These are phyloP conservation scores for Parus major DNA, from an alignment of 2,113 vertebrate species.

Conservation along the genomic window DNA sequence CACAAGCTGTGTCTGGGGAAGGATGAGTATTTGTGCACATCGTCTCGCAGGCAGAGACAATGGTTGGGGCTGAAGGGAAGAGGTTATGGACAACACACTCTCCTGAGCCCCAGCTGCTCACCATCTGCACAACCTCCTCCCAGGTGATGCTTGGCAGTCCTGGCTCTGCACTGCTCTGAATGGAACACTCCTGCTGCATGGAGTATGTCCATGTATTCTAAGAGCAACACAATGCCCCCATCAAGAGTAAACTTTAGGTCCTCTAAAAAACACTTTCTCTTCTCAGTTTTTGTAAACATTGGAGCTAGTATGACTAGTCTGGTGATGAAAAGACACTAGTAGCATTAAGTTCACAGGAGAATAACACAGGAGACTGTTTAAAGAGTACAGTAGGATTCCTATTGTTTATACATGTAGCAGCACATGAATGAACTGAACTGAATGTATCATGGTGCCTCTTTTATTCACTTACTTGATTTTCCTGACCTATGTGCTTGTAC, in stretches of 20 bases:
- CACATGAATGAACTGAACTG: not conserved
- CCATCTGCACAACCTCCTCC: fast-evolving
- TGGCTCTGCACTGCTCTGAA: not conserved
- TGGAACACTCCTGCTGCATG: not conserved
- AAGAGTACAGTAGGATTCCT: not conserved
- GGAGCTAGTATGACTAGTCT: not conserved
- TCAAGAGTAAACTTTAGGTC: not conserved
- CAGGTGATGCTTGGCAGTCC: not conserved
- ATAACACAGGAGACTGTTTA: not conserved
- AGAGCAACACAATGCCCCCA: not conserved
- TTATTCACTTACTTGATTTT: not conserved
- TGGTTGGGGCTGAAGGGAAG: not conserved
- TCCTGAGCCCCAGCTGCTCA: not conserved
- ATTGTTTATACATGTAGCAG: not conserved
- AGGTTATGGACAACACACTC: not conserved
- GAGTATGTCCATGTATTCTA: not conserved
- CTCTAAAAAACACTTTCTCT: not conserved
- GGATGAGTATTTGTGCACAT: not conserved
- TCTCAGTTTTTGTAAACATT: not conserved
- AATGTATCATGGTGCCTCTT: not conserved
- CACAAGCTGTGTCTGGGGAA: not conserved
- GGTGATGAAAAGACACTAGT: not conserved
- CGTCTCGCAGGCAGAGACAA: not conserved
- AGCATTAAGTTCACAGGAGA: not conserved
- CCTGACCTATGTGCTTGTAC: not conserved